These are phyloP conservation scores for Hermaeophaga mercurialis DNA, from an alignment of 2,888 invertebrate species.

Conservation along the genomic window DNA sequence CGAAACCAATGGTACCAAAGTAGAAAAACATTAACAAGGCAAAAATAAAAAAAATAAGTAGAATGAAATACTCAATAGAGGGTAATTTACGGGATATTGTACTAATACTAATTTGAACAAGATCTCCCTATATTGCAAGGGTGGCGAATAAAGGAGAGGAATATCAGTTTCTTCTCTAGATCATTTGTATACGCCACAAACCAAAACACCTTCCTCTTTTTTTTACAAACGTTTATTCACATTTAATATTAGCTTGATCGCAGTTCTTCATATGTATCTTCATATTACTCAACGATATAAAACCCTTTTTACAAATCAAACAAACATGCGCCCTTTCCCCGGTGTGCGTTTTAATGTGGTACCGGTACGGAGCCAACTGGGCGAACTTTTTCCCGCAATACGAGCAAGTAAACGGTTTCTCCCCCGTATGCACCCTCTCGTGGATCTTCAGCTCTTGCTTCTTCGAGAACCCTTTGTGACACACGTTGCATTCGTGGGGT, in stretches of 20 bases:
- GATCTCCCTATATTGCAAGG: too few species aligned
- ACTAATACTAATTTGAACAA: too few species aligned
- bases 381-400: conserved; percentile 45
- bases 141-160: too few species aligned
- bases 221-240: conserved; percentile 6
- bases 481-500: conserved; percentile 49
- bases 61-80: too few species aligned
- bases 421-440: conserved; percentile 34
- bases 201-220: too few species aligned
- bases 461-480: conserved; percentile 48
- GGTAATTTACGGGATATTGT: too few species aligned
- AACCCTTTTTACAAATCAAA: conserved; percentile 42
- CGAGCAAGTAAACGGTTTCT: conserved; percentile 50
- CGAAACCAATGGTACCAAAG: too few species aligned
- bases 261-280: conserved; percentile 40
- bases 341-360: conserved; percentile 41
- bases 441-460: conserved; percentile 56
- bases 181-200: too few species aligned
- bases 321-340: conserved; percentile 40
- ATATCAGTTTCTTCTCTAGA: too few species aligned
- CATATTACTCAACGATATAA: conserved; percentile 40
- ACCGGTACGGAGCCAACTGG: conserved; percentile 43
- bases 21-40: too few species aligned
- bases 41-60: too few species aligned
- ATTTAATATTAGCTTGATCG: conserved; percentile 16